Percentiles rank a stretch among this genome's conserved stretches.
Conservation (phyloP, 2,888 invertebrate species). For the Cerastis leucographa region DNA sequence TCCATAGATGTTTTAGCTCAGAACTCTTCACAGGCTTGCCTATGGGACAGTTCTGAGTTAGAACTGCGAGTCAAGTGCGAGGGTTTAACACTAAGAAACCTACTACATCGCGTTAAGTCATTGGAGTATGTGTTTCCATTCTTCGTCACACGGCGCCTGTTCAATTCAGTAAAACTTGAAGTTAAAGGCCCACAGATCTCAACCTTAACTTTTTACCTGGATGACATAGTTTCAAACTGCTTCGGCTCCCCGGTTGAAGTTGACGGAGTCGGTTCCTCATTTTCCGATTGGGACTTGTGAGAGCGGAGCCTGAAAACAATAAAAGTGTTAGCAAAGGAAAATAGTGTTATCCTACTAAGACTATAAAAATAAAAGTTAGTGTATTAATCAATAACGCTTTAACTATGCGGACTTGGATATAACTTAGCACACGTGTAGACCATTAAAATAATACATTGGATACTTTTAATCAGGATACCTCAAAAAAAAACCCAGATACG, state of each 20-base stretch:
- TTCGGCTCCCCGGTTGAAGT: slow-evolving; percentile 82
- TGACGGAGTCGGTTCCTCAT: slow-evolving; percentile 84
- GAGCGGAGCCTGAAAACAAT: slow-evolving; percentile 81
- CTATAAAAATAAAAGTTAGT: neutral
- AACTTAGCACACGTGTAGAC: neutral
- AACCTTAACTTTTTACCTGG: slow-evolving; percentile 77
- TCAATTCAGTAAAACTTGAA: neutral
- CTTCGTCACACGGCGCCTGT: neutral
- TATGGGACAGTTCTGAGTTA: neutral
- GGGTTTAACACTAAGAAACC: neutral
- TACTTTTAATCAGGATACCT: neutral
- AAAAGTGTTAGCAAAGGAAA: neutral
- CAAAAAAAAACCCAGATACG: neutral
- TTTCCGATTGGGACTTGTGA: slow-evolving; percentile 86
- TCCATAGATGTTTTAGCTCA: neutral
- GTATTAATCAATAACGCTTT: neutral
- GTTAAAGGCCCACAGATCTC: neutral
- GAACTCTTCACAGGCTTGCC: neutral
- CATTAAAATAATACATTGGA: neutral
- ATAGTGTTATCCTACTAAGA: neutral
- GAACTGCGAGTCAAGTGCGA: neutral
- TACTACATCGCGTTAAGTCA: neutral
- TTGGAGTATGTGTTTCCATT: neutral
- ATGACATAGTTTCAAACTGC: slow-evolving; percentile 82
- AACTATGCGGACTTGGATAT: neutral